Conservation (phyloP, 2,113 vertebrate species). For the human region DNA sequence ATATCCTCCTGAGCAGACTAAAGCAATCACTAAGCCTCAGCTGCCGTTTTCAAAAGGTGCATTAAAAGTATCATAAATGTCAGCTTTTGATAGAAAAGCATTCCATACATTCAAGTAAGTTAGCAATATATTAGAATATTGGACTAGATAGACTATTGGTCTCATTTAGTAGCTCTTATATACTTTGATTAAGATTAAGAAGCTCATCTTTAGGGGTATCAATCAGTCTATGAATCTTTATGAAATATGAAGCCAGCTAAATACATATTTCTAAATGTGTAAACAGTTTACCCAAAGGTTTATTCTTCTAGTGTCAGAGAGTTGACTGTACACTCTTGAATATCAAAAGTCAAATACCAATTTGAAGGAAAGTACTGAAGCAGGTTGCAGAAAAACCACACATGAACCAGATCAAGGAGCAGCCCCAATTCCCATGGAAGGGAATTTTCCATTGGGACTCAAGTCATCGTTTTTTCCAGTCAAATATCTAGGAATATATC, state of each 20-base stretch:
- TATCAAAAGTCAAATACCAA: not conserved
- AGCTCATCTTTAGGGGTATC: not conserved
- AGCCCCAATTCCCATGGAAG: not conserved
- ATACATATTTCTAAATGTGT: constrained; percentile 61
- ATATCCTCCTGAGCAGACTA: not conserved
- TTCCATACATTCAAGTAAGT: constrained; percentile 46
- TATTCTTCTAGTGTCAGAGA: constrained; percentile 30
- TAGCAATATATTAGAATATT: constrained; percentile 27
- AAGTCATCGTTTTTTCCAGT: not conserved
- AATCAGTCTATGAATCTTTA: not conserved
- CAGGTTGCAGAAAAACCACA: constrained; percentile 30
- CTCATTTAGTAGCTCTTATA: not conserved
- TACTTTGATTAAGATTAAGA: constrained; percentile 54
- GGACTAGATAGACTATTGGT: not conserved
- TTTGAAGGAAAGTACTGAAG: not conserved
- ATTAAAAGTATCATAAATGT: constrained; percentile 40
- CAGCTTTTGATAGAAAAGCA: constrained; percentile 1
- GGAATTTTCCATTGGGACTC: not conserved
- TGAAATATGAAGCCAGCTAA: constrained; percentile 55
- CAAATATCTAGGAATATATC: not conserved
- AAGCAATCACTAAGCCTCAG: constrained; percentile 29
- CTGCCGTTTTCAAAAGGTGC: not conserved
- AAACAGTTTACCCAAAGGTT: constrained; percentile 37
- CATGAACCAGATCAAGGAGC: not conserved
- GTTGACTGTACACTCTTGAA: constrained; percentile 53